Conservation (phyloP, 2,797 vertebrate species). For the Phylloscopus collybita region DNA sequence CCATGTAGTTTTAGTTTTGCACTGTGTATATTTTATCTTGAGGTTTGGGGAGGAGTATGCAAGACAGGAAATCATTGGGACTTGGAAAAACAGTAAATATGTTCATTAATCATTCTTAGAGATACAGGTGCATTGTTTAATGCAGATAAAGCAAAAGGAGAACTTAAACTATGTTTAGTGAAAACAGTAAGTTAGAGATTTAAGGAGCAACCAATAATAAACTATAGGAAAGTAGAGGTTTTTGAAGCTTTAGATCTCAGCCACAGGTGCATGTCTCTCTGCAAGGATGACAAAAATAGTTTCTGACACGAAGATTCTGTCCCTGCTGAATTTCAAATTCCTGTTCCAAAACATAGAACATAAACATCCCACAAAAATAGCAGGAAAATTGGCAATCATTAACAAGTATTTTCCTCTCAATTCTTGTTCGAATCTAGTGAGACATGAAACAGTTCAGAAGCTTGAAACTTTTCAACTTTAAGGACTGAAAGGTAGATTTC, state of each 20-base stretch:
- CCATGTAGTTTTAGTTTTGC: neutral
- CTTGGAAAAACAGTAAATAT: neutral
- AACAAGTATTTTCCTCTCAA: neutral
- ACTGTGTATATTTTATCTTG: neutral
- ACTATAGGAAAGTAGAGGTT: neutral
- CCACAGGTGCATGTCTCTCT: neutral
- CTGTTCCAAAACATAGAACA: neutral
- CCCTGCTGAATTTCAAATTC: neutral
- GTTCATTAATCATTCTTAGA: neutral
- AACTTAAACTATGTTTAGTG: neutral
- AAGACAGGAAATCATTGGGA: neutral
- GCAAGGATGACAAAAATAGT: neutral
- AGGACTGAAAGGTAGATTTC: neutral
- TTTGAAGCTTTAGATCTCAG: neutral
- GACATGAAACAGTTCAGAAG: neutral
- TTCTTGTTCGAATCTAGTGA: neutral
- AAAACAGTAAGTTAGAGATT: neutral
- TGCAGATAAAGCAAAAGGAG: neutral
- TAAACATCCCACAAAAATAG: neutral
- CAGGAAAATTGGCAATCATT: neutral
- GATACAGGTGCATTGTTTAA: neutral
- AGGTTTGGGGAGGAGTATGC: neutral
- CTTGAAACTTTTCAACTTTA: neutral
- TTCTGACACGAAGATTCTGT: neutral
- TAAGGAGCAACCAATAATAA: neutral